Base-by-base conservation (phyloP, 2,113 vertebrate species). In the Microcebus lehilahytsara region DNA sequence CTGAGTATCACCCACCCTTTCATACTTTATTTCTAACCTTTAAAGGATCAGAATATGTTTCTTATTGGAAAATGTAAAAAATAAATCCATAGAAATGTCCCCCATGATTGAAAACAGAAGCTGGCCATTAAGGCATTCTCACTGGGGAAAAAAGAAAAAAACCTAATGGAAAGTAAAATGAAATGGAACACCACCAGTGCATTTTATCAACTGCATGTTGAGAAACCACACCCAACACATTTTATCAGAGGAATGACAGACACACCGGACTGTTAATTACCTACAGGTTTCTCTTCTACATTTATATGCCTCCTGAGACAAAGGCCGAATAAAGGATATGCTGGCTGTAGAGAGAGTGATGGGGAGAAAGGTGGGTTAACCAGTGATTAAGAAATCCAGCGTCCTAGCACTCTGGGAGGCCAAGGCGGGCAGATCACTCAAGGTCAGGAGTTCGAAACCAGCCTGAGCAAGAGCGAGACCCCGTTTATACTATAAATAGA, bases 91-190 rank as follows among this genome's bases (percentile, higher is more conserved):
- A 98, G 97, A 97, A 97, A 97, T 92, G 92, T 86, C 98, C 93
- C 58, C 78, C n/a, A n/a, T 98, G 97, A 98, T 98, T 98, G 93
- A 97, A 98, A 97, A 97, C 98, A 98, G 95, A 97, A 98, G 96
- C 92, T 86, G 64, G 92, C 97, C 96, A 97, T 96, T 98, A 96
- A 97, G 95, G 92, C 87, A 78, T 87, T 93, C 87, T 97, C 87
- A 13, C 25, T 56, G 95, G 95, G 93, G 20, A 42, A 40, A 84
- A n/a, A 86, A 53, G 72, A 75, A 53, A 92, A 84, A 75, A 42
- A 46, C 12, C 86, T 58, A 97, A 94, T 95, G 97, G 97, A 97
- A 98, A 97, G 81, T 97, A 91, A 86, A 97, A 91, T 96, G 95
- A 97, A 97, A 97, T 97, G 96, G 85, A 96, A 96, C 88, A 97